Base-by-base conservation (phyloP, 2,797 vertebrate genomes). In the Natrix natrix region DNA sequence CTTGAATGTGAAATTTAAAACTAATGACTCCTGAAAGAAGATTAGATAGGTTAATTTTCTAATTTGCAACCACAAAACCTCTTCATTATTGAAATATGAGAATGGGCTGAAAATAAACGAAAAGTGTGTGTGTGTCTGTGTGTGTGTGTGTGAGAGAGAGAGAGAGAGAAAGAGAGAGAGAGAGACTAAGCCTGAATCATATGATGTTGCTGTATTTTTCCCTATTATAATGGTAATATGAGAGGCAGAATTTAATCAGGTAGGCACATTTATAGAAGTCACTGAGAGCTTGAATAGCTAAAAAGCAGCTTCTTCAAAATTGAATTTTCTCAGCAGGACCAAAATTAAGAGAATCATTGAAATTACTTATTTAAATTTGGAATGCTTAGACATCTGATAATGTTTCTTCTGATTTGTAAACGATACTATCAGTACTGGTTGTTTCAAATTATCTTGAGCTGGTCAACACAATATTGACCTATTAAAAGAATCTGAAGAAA, bases 281-380 rank as follows among this genome's bases (percentile, higher is more conserved):
- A 20, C 20, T 48, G 0, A 0, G 60, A 90, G 20, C n/a, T 0
- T 28, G 26, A 86, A 86, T 37, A 37, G 12, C n/a, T n/a, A 6
- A 66, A 66, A 91, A 93, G 93, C 12, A 94, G 86, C 55, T 0
- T 1, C 91, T 69, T 61, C 86, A 43, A 54, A 60, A 91, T 90
- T 92, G 93, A n/a, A 89, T 78, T 66, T 74, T 89, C 54, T 93
- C 91, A 8, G 90, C 57, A 59, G 90, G 66, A 55, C 91, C 92
- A 63, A 55, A 24, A 24, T 13, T 59, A 48, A 8, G n/a, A 89
- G 22, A 69, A 26, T 89, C 7, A 69, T 5, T 61, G 16, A 4
- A 57, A 32, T 26, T 43, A 89, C 2, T 5, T 61, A 55, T 74
- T 88, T 55, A 88, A 61, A 1, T 0, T 48, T 55, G 10, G 57